phyloP scores from a whole-genome alignment of 2,113 vertebrate genomes.

The Cheilinus undulatus region DNA sequence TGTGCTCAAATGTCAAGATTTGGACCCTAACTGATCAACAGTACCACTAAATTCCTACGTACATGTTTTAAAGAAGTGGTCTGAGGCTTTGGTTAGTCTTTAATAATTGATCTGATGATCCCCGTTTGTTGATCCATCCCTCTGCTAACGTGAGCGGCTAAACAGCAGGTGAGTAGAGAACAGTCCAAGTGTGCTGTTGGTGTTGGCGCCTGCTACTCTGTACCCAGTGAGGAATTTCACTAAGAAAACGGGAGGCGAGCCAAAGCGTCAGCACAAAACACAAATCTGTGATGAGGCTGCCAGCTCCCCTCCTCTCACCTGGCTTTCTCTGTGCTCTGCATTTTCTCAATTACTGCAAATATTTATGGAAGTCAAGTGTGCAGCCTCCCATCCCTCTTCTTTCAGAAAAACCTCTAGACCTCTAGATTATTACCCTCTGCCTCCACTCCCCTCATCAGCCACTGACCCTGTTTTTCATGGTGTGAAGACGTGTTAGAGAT shows the following conservation, averaged over 20 bases:
- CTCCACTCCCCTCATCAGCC: too few relatives aligned
- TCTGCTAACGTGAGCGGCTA: not conserved
- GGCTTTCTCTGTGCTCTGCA: constrained; percentile 31
- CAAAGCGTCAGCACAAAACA: constrained; percentile 42
- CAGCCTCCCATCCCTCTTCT: not conserved
- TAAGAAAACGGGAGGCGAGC: constrained; percentile 46
- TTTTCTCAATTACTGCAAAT: constrained; percentile 55
- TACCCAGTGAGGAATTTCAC: constrained; percentile 29
- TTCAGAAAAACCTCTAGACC: not conserved
- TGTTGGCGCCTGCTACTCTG: constrained; percentile 35
- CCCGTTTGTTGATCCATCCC: not conserved
- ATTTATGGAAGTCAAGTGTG: constrained; percentile 20
- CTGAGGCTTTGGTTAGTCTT: too few relatives aligned
- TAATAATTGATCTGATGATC: not conserved
- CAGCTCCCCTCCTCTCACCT: constrained; percentile 33
- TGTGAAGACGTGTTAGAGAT: too few relatives aligned
- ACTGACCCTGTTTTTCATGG: not conserved
- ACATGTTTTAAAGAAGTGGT: too few relatives aligned
- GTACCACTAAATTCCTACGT: too few relatives aligned
- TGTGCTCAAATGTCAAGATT: too few relatives aligned
- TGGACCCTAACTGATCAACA: too few relatives aligned
- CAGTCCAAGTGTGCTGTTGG: not conserved
- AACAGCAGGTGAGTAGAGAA: constrained; percentile 22
- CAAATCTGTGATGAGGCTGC: constrained; percentile 14
- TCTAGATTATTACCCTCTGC: not conserved